phyloP scores from a whole-genome alignment of 2,113 vertebrate genomes.

The Mirounga angustirostris region DNA sequence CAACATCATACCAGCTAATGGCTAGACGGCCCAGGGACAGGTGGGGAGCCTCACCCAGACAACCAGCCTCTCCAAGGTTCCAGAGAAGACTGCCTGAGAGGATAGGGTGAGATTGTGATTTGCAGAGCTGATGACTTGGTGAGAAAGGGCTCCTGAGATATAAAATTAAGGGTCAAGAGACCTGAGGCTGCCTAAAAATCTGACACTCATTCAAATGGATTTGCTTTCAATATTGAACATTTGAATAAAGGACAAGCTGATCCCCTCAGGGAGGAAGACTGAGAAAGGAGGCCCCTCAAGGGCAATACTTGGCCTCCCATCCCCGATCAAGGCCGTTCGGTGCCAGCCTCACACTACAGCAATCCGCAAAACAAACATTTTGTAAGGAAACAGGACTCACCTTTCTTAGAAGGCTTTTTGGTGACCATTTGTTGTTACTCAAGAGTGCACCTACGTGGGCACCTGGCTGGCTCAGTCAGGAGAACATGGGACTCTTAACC shows the following conservation, averaged over 20 bases:
- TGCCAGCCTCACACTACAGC: background rate
- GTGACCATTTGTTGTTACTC: background rate
- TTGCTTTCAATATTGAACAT: background rate
- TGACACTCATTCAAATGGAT: background rate
- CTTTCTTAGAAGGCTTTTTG: constrained; percentile 1
- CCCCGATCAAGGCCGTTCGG: background rate
- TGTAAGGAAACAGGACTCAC: background rate
- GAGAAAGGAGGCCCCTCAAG: background rate
- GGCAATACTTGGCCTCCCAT: background rate
- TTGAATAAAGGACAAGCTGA: background rate
- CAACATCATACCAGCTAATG: background rate
- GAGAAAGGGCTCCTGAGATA: background rate
- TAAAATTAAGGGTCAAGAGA: background rate
- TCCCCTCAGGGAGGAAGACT: background rate
- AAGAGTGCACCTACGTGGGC: background rate
- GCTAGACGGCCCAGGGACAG: background rate
- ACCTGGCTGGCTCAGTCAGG: background rate
- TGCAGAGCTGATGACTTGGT: background rate
- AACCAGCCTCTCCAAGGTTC: background rate
- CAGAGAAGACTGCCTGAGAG: background rate
- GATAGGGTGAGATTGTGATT: background rate
- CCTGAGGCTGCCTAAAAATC: background rate
- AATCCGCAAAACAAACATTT: background rate
- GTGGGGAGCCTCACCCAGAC: background rate
- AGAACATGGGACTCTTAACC: background rate